These are phyloP conservation scores for Carassius carassius DNA, from an alignment of 2,113 vertebrate genomes.

Conservation along the genomic window DNA sequence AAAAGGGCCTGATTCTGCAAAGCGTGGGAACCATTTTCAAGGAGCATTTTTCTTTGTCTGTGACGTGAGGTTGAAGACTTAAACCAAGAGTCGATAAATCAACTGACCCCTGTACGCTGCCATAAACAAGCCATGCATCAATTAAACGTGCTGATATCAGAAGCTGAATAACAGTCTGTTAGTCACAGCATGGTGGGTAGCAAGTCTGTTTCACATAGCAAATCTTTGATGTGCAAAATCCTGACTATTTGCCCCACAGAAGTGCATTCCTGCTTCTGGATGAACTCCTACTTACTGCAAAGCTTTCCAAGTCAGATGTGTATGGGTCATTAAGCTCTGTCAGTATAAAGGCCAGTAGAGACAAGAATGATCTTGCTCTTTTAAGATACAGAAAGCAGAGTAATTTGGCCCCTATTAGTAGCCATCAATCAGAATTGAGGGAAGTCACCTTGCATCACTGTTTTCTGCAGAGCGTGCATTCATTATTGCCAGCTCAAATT, in stretches of 20 bases:
- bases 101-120: background rate
- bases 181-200: background rate
- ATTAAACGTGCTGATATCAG: conserved; percentile 26
- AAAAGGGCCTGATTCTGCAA: background rate
- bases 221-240: conserved; percentile 34
- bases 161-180: conserved; percentile 39
- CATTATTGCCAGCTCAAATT: background rate
- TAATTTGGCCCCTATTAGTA: conserved; percentile 30
- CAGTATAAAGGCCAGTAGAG: conserved; percentile 34
- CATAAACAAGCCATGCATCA: conserved; percentile 3
- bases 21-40: background rate
- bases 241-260: conserved; percentile 13
- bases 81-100: conserved; percentile 19
- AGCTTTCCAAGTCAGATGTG: conserved; percentile 43
- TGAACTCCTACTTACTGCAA: conserved; percentile 11
- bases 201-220: conserved; percentile 51
- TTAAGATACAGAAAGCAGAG: conserved; percentile 23
- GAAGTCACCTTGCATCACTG: conserved; percentile 31
- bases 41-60: background rate
- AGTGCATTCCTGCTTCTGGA: conserved; percentile 15
- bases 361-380: conserved; percentile 17
- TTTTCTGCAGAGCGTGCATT: background rate
- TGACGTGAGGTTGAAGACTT: background rate
- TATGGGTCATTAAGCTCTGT: conserved; percentile 39
- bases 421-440: conserved; percentile 41